Evolutionary conservation across 1,140 invertebrate species (phyloP).

Genomic region (Listronotus oregonensis): DNA sequence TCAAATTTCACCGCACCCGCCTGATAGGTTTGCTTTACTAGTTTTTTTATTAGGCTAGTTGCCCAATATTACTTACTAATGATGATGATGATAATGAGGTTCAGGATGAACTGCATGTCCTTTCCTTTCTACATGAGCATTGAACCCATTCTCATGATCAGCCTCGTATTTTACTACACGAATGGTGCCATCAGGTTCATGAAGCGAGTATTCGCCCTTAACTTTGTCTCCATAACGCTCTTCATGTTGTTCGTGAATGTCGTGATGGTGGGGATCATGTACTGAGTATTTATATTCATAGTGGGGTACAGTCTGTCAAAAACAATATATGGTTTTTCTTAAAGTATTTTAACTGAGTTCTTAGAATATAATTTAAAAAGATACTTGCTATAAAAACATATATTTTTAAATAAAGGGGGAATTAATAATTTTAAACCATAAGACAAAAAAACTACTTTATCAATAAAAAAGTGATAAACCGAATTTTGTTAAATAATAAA

Average conservation of each 20-base stretch:
- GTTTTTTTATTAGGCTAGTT: too few species aligned
- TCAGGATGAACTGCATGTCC: neutral
- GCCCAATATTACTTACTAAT: neutral
- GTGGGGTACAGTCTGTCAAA: neutral
- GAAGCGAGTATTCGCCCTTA: neutral
- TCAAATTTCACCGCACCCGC: too few species aligned
- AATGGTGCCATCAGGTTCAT: neutral
- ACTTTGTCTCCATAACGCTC: neutral
- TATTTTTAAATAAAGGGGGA: too few species aligned
- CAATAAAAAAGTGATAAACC: too few species aligned
- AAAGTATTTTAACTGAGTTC: too few species aligned
- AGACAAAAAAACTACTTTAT: too few species aligned
- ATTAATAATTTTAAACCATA: too few species aligned
- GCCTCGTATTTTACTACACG: constrained; percentile 16
- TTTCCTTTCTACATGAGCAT: constrained; percentile 11
- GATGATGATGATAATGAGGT: neutral
- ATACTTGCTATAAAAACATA: too few species aligned
- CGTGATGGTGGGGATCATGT: constrained; percentile 3
- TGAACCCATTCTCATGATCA: constrained; percentile 13
- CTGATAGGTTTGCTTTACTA: too few species aligned
- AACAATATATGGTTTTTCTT: too few species aligned
- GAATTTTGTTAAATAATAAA: too few species aligned
- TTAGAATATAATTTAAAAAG: too few species aligned
- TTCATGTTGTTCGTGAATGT: constrained; percentile 5
- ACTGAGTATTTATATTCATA: constrained; percentile 5